Conservation (phyloP, 2,888 invertebrate genomes). For the Calameuta idolon region DNA sequence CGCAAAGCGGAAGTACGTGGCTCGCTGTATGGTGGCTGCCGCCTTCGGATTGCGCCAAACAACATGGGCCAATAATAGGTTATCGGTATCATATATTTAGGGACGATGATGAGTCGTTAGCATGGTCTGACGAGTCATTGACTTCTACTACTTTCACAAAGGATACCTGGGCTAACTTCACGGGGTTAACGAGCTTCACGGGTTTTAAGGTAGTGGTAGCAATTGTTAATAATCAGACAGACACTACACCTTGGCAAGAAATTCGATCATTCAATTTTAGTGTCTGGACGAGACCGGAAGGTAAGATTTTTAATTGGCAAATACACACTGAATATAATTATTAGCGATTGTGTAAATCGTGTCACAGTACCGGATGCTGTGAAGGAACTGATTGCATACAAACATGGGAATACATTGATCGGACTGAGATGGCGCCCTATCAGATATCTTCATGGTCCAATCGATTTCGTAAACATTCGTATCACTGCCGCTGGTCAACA, state of each 20-base stretch:
- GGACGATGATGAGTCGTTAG: conserved; percentile 6
- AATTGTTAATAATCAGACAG: conserved; percentile 23
- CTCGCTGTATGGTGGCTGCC: conserved; percentile 32
- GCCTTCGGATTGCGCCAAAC: conserved; percentile 25
- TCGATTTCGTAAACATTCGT: conserved; percentile 15
- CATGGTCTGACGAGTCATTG: too few species aligned
- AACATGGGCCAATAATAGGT: conserved; percentile 34
- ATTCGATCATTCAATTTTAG: conserved; percentile 17
- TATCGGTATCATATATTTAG: conserved; percentile 28
- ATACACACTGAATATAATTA: neutral
- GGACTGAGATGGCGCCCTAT: conserved; percentile 30
- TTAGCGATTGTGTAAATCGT: neutral
- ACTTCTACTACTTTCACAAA: conserved; percentile 17
- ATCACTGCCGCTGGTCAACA: conserved; percentile 1
- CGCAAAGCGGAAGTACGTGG: conserved; percentile 30
- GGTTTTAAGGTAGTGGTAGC: conserved; percentile 28
- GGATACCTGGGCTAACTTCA: conserved; percentile 28
- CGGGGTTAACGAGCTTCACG: conserved; percentile 22
- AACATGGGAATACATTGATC: conserved; percentile 26
- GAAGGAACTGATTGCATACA: conserved; percentile 29
- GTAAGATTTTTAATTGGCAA: conserved; percentile 16
- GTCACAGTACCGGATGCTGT: conserved; percentile 23
- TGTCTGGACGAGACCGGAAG: conserved; percentile 26
- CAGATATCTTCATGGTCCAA: conserved; percentile 11
- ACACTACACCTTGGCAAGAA: conserved; percentile 7